Base-by-base conservation (phyloP, 2,113 vertebrate species). In the Atherinomorus stipes region DNA sequence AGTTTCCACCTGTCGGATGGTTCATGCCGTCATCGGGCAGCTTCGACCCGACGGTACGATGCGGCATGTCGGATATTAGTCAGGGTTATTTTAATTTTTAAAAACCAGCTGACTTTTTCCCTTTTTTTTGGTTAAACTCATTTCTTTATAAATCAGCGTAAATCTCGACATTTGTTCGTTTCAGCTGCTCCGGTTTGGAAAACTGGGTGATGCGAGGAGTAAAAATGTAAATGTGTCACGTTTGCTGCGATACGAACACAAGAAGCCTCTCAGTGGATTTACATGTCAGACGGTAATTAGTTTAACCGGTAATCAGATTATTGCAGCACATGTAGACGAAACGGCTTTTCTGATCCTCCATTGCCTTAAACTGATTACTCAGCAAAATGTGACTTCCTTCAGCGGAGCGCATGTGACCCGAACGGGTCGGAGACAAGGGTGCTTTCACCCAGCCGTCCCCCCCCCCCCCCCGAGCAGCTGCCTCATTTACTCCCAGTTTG, bases 291-390 rank as follows among this genome's bases (percentile, higher is more conserved):
- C 2, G 54, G 62, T 54, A 54, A 67, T 6, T 8, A 7, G 7
- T 45, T 74, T 44, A 25, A 2, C 75, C 61, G 54, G 57, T 60
- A 57, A 70, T 70, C 16, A 13, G 57, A 77, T 64, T 45, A 64
- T 25, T 11, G 11, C 54, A 54, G 19, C 12, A 51, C 47, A 25
- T 60, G 52, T 42, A 19, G 42, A 64, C 37, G 31, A 61, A n/a
- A n/a, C 38, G 19, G 11, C 6, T 38, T 56, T 25, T 23, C 44
- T 59, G 44, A 22, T 58, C 13, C 65, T 47, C 38, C 22, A 19
- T 70, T 38, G 57, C 79, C 42, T 69, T 78, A 61, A 78, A 74
- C 52, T 49, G 66, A 75, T 67, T 37, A 66, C 23, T 65, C 44
- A 51, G 64, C 23, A 15, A 3, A 38, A 25, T 18, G 18, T 51